phyloP scores from a whole-genome alignment of 2,113 vertebrate species.

The Eurypyga helias region DNA sequence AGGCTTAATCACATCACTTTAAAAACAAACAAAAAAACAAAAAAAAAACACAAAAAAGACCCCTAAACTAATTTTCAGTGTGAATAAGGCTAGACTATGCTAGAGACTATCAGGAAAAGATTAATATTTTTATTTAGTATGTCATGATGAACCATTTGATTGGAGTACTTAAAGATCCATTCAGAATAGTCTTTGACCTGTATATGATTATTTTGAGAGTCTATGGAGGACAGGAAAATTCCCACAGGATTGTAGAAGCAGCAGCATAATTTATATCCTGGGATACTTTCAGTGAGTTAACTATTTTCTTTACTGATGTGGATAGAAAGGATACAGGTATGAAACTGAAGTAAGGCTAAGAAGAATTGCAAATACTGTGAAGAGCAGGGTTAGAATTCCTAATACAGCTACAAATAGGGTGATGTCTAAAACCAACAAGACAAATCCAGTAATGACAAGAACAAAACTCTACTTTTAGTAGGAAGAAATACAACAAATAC shows the following conservation, averaged over 20 bases:
- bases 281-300: background rate
- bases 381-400: background rate
- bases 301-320: background rate
- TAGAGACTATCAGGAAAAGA: background rate
- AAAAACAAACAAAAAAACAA: background rate
- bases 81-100: background rate
- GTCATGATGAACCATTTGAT: background rate
- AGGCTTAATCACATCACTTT: background rate
- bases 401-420: background rate
- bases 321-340: background rate
- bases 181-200: background rate
- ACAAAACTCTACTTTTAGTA: background rate
- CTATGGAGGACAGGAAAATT: background rate
- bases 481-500: background rate
- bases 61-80: background rate
- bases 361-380: background rate
- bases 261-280: background rate
- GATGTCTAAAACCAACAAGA: background rate
- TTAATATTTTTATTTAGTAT: background rate
- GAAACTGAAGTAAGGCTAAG: background rate
- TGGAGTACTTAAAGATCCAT: background rate
- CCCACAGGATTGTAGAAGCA: background rate
- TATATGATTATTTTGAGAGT: background rate
- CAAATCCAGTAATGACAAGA: background rate
- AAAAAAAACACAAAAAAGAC: too few species aligned